Evolutionary conservation across 2,888 invertebrate genomes (phyloP).

Genomic region (Caenorhabditis wallacei): DNA sequence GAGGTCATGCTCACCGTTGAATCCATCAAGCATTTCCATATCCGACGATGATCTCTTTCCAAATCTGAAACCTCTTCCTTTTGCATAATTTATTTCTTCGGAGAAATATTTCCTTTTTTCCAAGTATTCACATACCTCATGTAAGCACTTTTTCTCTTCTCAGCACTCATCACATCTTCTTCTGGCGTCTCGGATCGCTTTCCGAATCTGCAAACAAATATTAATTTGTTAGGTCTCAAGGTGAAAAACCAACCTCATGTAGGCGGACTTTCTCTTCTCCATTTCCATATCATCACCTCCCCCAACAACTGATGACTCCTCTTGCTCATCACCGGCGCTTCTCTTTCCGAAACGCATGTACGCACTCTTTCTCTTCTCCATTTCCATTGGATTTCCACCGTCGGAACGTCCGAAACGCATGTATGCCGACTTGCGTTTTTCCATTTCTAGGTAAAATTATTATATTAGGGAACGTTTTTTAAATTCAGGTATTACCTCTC

Average conservation of each 20-base stretch:
- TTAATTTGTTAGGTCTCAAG: constrained; percentile 32
- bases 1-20: constrained; percentile 58
- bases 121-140: constrained; percentile 71
- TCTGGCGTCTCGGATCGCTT: constrained; percentile 71
- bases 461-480: background rate
- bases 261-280: constrained; percentile 80
- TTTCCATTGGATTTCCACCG: constrained; percentile 66
- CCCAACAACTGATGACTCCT: constrained; percentile 5
- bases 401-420: constrained; percentile 79
- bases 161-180: constrained; percentile 70
- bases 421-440: constrained; percentile 78
- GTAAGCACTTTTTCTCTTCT: constrained; percentile 78
- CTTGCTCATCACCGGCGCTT: constrained; percentile 54
- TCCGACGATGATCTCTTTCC: constrained; percentile 57
- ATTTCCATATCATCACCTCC: constrained; percentile 65
- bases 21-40: constrained; percentile 44
- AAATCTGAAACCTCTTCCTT: constrained; percentile 47
- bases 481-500: constrained; percentile 21
- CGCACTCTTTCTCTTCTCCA: constrained; percentile 75
- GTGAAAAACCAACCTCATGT: constrained; percentile 68
- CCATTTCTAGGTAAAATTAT: constrained; percentile 71
- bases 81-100: constrained; percentile 44
- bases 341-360: constrained; percentile 79
- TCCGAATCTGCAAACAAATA: constrained; percentile 71
- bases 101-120: constrained; percentile 5